These are phyloP conservation scores for Cantharis nigra DNA, from an alignment of 2,888 invertebrate species.

Conservation along the genomic window DNA sequence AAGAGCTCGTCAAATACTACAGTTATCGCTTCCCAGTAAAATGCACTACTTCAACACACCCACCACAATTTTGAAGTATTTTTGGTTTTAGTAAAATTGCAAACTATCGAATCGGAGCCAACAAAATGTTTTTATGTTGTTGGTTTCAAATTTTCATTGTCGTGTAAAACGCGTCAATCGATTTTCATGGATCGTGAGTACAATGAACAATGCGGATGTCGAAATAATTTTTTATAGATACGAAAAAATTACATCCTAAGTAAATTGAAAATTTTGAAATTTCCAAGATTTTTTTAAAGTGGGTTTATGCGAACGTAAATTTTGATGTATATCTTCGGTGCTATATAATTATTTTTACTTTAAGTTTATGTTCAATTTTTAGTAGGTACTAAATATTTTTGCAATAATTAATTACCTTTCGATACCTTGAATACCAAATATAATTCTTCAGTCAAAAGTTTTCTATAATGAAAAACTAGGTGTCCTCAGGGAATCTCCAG, in stretches of 20 bases:
- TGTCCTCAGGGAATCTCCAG: too few relatives aligned
- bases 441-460: too few relatives aligned
- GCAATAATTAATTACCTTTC: too few relatives aligned
- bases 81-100: background rate
- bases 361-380: too few relatives aligned
- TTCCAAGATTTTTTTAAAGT: background rate
- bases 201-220: background rate
- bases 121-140: background rate
- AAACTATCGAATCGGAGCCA: background rate
- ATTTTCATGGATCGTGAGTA: background rate
- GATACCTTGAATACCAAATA: too few relatives aligned
- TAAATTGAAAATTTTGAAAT: background rate
- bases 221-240: background rate
- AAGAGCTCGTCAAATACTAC: background rate
- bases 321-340: background rate
- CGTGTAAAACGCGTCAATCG: background rate
- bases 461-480: too few relatives aligned
- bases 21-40: background rate
- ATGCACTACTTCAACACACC: background rate
- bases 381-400: too few relatives aligned
- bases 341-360: too few relatives aligned
- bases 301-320: background rate
- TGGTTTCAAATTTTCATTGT: background rate
- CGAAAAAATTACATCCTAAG: too few relatives aligned
- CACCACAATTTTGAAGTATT: background rate